Evolutionary conservation across 2,888 invertebrate species (phyloP).

Genomic region (Limenitis camilla): DNA sequence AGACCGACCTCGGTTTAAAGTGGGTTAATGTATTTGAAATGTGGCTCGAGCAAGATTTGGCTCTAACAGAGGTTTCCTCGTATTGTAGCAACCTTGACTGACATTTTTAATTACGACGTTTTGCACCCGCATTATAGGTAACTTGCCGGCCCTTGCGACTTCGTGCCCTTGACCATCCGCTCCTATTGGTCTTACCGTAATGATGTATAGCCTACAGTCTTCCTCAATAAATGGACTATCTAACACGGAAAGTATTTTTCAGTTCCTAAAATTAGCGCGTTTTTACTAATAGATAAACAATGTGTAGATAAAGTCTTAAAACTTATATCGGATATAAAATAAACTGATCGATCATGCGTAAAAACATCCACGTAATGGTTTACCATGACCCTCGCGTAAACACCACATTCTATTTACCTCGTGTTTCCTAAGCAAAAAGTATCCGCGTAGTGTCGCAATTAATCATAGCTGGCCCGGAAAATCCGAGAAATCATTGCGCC

Average conservation of each 20-base stretch:
- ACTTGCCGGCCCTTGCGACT: too few relatives aligned
- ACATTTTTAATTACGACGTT: slow-evolving; percentile 35
- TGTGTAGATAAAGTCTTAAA: too few relatives aligned
- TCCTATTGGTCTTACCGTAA: too few relatives aligned
- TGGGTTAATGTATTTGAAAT: slow-evolving; percentile 63
- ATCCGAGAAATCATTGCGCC: slow-evolving; percentile 24
- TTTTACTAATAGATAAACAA: too few relatives aligned
- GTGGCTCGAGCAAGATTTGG: slow-evolving; percentile 52
- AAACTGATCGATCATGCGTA: slow-evolving; percentile 56
- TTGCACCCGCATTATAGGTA: slow-evolving; percentile 33
- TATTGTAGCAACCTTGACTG: slow-evolving; percentile 47
- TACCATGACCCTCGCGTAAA: slow-evolving; percentile 46
- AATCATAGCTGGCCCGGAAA: slow-evolving; percentile 45
- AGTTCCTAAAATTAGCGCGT: too few relatives aligned
- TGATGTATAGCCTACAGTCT: too few relatives aligned
- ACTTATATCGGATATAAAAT: slow-evolving; percentile 24
- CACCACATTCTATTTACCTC: slow-evolving; percentile 52
- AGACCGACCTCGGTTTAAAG: slow-evolving; percentile 50
- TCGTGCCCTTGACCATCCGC: too few relatives aligned
- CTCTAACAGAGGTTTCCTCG: slow-evolving; percentile 31
- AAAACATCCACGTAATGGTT: slow-evolving; percentile 59
- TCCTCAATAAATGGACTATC: too few relatives aligned
- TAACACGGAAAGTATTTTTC: too few relatives aligned
- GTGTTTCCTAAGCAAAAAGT: slow-evolving; percentile 55
- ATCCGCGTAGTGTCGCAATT: slow-evolving; percentile 44